Evolutionary conservation across 2,113 vertebrate species (phyloP).

Genomic region (Microcebus lehilahytsara): DNA sequence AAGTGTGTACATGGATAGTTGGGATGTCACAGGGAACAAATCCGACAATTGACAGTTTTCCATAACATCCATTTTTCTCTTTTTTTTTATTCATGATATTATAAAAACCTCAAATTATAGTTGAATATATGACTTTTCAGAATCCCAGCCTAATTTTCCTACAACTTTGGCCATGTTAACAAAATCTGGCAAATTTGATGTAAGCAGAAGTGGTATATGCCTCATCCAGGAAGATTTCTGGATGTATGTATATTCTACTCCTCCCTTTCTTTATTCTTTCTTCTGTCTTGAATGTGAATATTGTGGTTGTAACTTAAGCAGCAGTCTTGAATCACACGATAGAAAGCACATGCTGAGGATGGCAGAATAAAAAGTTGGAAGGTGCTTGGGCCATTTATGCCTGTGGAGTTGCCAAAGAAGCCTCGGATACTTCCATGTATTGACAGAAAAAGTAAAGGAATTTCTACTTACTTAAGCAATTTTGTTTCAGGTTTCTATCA

Average conservation of each 20-base stretch:
- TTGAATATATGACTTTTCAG: not conserved
- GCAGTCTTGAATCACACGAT: not conserved
- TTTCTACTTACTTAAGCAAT: not conserved
- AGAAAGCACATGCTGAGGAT: not conserved
- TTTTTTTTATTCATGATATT: not conserved
- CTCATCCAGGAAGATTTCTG: not conserved
- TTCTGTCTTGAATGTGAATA: not conserved
- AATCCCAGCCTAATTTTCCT: not conserved
- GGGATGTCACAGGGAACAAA: not conserved
- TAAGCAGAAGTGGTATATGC: not conserved
- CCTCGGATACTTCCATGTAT: no score
- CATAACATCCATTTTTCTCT: not conserved
- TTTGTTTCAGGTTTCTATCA: not conserved
- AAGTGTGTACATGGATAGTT: not conserved
- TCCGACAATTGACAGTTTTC: not conserved
- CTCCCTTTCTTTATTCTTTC: not conserved
- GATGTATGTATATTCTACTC: not conserved
- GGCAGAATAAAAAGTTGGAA: not conserved
- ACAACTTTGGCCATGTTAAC: not conserved
- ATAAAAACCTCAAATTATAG: not conserved
- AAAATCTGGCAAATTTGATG: not conserved
- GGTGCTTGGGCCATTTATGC: not conserved
- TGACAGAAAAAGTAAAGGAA: not conserved
- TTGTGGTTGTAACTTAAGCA: not conserved
- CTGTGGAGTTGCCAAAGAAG: no score